These are phyloP conservation scores for Heteronetta atricapilla DNA, from an alignment of 2,113 vertebrate species.

Conservation along the genomic window DNA sequence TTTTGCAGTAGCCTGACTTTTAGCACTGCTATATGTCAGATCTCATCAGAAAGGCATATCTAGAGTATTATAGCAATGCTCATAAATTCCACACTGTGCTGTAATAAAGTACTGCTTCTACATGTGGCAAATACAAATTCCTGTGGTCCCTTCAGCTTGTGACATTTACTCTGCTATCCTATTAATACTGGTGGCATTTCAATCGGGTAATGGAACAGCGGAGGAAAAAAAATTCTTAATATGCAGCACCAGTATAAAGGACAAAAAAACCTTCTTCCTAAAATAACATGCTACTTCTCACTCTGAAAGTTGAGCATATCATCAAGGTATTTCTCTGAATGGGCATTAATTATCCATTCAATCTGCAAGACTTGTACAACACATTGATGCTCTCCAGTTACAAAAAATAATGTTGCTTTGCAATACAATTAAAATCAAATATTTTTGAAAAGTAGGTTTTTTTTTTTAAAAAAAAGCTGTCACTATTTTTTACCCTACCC, in stretches of 20 bases:
- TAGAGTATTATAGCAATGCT: slow-evolving; percentile 11
- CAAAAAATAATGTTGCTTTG: neutral
- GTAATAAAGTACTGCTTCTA: slow-evolving; percentile 34
- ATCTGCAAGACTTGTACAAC: neutral
- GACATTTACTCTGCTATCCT: slow-evolving; percentile 37
- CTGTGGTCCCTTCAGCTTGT: slow-evolving; percentile 9
- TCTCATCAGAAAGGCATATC: slow-evolving; percentile 38
- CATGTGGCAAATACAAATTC: slow-evolving; percentile 35
- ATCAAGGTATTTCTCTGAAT: neutral
- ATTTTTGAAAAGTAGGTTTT: neutral
- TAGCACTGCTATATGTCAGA: slow-evolving; percentile 38
- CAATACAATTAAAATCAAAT: neutral
- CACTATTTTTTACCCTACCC: neutral
- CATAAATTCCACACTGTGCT: slow-evolving; percentile 26
- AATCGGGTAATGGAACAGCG: slow-evolving; percentile 21
- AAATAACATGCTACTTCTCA: slow-evolving; percentile 1
- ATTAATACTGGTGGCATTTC: slow-evolving; percentile 48
- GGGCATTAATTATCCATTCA: neutral
- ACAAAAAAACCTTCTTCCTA: neutral
- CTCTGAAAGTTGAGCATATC: neutral
- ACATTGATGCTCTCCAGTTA: neutral
- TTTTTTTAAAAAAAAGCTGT: neutral
- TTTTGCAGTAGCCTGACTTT: slow-evolving; percentile 16
- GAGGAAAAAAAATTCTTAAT: neutral
- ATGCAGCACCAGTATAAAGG: neutral